Evolutionary conservation across 2,888 invertebrate species (phyloP), one percentile per base, ranked within the genome.

Genomic region (Drepanosiphum platanoidis): DNA sequence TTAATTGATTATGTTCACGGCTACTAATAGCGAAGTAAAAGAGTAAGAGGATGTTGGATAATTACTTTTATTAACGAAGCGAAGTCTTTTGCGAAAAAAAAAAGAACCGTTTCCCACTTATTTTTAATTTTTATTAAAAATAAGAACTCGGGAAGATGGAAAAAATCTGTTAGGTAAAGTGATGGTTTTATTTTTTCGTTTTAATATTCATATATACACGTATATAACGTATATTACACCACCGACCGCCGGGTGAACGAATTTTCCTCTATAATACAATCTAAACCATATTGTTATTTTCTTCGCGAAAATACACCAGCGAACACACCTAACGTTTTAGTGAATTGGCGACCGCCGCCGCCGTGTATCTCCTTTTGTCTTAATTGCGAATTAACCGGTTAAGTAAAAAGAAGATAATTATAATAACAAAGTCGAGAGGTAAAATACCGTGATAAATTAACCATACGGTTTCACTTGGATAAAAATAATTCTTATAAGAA

Each of bases 11-110:
- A 84, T 77, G 66, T 84, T 77, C 68, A 30, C 66, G 68, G 66
- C 68, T 42, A 84, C 68, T 84, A 77, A 84, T 75, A 84, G 75
- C 77, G 36, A 70, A 77, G 72, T 75, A 84, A 84, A 83, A 68
- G 68, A 75, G 39, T 68, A 84, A 77, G 77, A 68, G 77, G 58
- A 68, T 52, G 75, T 58, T 13, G 68, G 84, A 75, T 84, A 84
- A 84, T 84, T 84, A 84, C 52, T 84, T 84, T 84, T 77, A 77
- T 84, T 84, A 84, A 84, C 77, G 84, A 77, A 84, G 58, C 77
- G 13, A 77, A 39, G 68, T 27, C 46, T 46, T 5, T 9, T 36
- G 36, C 18, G 11, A 18, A 30, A 27, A n/a, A 66, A 64, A 75
- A 75, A 83, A n/a, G n/a, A 66, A 58, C 52, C 74, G 34, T 83